A percentile compares a stretch with the other conserved stretches of the same genome.
Conservation (phyloP, 1,140 invertebrate genomes). For the Brachystomella parvula region DNA sequence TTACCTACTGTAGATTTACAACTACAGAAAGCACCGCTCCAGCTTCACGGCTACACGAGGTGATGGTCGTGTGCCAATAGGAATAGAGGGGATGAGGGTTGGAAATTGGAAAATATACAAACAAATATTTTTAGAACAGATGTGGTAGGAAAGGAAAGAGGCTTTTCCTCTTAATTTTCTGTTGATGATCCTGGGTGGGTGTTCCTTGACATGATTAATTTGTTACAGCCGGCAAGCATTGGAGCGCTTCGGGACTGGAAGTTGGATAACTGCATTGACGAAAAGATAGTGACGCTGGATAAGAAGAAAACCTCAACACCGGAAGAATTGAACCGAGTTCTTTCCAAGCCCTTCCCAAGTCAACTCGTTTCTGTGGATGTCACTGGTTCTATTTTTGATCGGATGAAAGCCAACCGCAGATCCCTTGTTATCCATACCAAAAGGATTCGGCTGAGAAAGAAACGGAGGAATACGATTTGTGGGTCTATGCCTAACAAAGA, state of each 20-base stretch:
- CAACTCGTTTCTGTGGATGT: slow-evolving; percentile 79
- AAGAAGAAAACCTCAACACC: slow-evolving; percentile 40
- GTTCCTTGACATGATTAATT: too few relatives aligned
- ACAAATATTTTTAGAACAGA: slow-evolving; percentile 2
- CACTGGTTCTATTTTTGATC: slow-evolving; percentile 71
- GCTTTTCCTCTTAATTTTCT: too few relatives aligned
- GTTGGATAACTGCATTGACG: slow-evolving; percentile 36
- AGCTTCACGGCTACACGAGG: too few relatives aligned
- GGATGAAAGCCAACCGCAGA: slow-evolving; percentile 72
- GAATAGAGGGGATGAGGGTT: too few relatives aligned
- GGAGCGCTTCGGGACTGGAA: slow-evolving; percentile 36
- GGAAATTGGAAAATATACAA: too few relatives aligned
- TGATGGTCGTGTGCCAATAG: too few relatives aligned
- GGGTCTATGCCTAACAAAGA: slow-evolving; percentile 46
- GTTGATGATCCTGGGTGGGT: too few relatives aligned
- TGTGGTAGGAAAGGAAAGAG: too few relatives aligned
- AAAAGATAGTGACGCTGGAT: slow-evolving; percentile 28
- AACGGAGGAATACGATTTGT: slow-evolving; percentile 80
- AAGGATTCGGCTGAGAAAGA: slow-evolving; percentile 41
- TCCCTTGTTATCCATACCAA: slow-evolving; percentile 51
- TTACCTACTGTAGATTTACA: too few relatives aligned
- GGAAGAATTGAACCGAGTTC: slow-evolving; percentile 42
- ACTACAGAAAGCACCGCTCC: too few relatives aligned
- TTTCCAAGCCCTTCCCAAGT: slow-evolving; percentile 61
- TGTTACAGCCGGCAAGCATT: slow-evolving; percentile 36